Base-by-base conservation (phyloP, 2,113 vertebrate genomes). In the Gambusia holbrooki region DNA sequence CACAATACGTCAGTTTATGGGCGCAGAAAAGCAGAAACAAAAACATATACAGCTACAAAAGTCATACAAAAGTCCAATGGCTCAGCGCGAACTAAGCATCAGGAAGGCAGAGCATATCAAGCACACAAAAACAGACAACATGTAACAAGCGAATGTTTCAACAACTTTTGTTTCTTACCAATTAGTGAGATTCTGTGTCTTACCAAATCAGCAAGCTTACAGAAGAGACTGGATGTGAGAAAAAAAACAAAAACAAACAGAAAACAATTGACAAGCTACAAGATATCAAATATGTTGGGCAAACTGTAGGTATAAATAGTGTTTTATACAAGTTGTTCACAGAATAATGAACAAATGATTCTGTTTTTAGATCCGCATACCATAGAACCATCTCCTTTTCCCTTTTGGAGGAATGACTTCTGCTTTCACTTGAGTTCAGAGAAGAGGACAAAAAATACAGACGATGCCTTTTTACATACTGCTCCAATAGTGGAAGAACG, bases 361-460 rank as follows among this genome's bases (percentile, higher is more conserved):
- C 25, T 54, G 40, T 42, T 58, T n/a, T n/a, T 58, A 25, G 19
- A n/a, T 12, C 29, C 15, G 61, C 75, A 93, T 95, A 98, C 98
- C 97, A 97, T 66, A 95, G 95, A 71, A 97, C 95, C 95, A 99
- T 97, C 92, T 98, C 97, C 83, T 98, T 98, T 89, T 99, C 97
- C 87, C 96, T 98, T 90, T 95, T 96, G n/a, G 96, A 97, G 9
- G 96, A 96, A 40, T 96, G 94, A 62, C 94, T 94, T 71, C 94
- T 94, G 65, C 93, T 95, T 62, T 92, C 94, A 54, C 94, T 94
- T 30, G 95, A 96, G 69, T 93, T 90, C 62, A 93, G 92, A 64
- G 95, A 94, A 69, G 93, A 92, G 62, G 96, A 96, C 75, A 97
- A 87, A 91, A 97, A 98, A 94, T 98, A 98, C 35, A 95, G 89